Conservation (phyloP, 2,113 vertebrate species). For the Labeo catla region DNA sequence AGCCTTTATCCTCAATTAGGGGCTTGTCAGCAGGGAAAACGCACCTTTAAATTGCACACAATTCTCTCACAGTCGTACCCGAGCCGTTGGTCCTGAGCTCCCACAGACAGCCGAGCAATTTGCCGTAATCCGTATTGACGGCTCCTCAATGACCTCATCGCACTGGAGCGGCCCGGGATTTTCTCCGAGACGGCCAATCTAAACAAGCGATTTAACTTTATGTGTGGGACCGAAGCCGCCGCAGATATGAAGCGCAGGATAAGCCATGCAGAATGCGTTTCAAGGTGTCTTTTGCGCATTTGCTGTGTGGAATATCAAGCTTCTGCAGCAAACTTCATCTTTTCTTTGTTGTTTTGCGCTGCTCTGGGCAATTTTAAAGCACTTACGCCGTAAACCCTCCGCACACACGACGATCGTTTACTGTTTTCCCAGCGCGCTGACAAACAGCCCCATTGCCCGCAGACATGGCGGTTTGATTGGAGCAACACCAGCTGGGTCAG, state of each 20-base stretch:
- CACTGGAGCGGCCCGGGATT: conserved; percentile 65
- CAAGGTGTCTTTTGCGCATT: conserved; percentile 31
- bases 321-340: not conserved
- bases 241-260: conserved; percentile 67
- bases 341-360: not conserved
- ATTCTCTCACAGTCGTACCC: conserved; percentile 29
- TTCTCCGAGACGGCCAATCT: conserved; percentile 76
- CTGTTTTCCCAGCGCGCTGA: conserved; percentile 50
- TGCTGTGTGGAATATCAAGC: not conserved
- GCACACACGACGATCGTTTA: conserved; percentile 21
- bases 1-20: conserved; percentile 57
- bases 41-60: conserved; percentile 47
- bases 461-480: conserved; percentile 41
- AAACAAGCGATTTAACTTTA: conserved; percentile 75
- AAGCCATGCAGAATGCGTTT: conserved; percentile 62
- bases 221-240: conserved; percentile 62
- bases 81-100: conserved; percentile 52
- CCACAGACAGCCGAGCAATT: conserved; percentile 72
- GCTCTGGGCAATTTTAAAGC: conserved; percentile 1
- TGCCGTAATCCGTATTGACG: conserved; percentile 79
- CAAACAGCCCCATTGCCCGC: conserved; percentile 32
- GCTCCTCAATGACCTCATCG: conserved; percentile 76
- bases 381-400: not conserved
- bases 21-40: conserved; percentile 35
- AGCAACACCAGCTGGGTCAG: conserved; percentile 68